A percentile compares a stretch with the other conserved stretches of the same genome.
Evolutionary conservation across 2,797 vertebrate species (phyloP).

Genomic region (Anomalospiza imberbis): DNA sequence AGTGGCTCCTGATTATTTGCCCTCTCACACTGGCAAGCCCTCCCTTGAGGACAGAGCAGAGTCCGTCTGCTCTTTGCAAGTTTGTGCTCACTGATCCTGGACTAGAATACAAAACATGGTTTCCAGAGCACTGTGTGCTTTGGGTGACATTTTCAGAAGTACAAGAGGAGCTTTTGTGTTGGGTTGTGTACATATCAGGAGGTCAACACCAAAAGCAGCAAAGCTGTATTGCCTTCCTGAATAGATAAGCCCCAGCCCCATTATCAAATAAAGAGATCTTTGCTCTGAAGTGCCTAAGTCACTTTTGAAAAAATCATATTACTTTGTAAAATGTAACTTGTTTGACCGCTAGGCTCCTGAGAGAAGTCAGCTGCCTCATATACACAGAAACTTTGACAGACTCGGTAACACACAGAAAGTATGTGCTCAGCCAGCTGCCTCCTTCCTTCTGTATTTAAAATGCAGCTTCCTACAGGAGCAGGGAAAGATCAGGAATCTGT

Average conservation of each 20-base stretch:
- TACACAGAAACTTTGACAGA: not conserved
- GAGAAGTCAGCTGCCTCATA: not conserved
- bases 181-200: not conserved
- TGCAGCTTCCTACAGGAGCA: not conserved
- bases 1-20: not conserved
- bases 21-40: not conserved
- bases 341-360: not conserved
- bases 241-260: not conserved
- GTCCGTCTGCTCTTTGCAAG: not conserved
- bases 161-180: conserved; percentile 45
- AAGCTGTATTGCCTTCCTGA: not conserved
- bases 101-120: not conserved
- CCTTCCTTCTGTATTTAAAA: conserved; percentile 25
- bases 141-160: conserved; percentile 37
- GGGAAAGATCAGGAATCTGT: not conserved
- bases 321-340: conserved; percentile 4
- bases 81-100: not conserved
- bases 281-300: not conserved
- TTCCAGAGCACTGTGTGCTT: conserved; percentile 27
- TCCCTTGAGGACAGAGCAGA: not conserved
- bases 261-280: conserved; percentile 19
- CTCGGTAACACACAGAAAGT: not conserved
- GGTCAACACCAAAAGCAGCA: conserved; percentile 2
- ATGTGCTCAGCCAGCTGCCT: not conserved
- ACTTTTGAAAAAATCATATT: not conserved